phyloP scores from a whole-genome alignment of 2,797 vertebrate genomes.

The Sebastes matsubarae region DNA sequence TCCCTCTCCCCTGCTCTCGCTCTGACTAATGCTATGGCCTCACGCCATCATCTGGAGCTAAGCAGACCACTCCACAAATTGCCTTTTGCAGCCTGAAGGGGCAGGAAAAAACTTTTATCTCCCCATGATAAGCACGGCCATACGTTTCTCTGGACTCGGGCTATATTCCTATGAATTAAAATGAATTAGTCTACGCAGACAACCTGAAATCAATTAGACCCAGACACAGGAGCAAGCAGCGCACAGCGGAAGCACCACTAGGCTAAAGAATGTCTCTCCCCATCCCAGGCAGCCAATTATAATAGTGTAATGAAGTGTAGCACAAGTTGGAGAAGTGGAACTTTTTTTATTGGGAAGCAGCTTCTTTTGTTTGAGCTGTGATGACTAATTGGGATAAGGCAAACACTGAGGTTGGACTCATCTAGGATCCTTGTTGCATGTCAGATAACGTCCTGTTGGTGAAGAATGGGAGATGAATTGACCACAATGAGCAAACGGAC shows the following conservation, averaged over 20 bases:
- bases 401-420: not conserved
- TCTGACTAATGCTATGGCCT: constrained; percentile 54
- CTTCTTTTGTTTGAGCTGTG: constrained; percentile 8
- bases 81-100: constrained; percentile 48
- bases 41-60: constrained; percentile 13
- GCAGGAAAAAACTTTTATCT: constrained; percentile 27
- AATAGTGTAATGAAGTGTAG: constrained; percentile 45
- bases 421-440: not conserved
- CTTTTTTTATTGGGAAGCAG: constrained; percentile 6
- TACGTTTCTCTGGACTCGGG: constrained; percentile 33
- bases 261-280: constrained; percentile 1
- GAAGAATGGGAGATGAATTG: not conserved
- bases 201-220: constrained; percentile 54
- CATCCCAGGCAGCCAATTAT: constrained; percentile 40
- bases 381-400: not conserved
- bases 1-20: not conserved
- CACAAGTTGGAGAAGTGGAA: constrained; percentile 9
- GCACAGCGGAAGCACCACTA: constrained; percentile 1
- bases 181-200: constrained; percentile 45
- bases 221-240: not conserved
- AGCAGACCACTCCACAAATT: constrained; percentile 53
- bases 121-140: constrained; percentile 38
- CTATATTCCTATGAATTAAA: constrained; percentile 54
- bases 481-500: too few relatives aligned
- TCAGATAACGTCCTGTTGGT: not conserved